A percentile compares a stretch with the other conserved stretches of the same genome.
These are phyloP conservation scores for Misgurnus mizolepis DNA, from an alignment of 2,113 vertebrate genomes.

Conservation along the genomic window DNA sequence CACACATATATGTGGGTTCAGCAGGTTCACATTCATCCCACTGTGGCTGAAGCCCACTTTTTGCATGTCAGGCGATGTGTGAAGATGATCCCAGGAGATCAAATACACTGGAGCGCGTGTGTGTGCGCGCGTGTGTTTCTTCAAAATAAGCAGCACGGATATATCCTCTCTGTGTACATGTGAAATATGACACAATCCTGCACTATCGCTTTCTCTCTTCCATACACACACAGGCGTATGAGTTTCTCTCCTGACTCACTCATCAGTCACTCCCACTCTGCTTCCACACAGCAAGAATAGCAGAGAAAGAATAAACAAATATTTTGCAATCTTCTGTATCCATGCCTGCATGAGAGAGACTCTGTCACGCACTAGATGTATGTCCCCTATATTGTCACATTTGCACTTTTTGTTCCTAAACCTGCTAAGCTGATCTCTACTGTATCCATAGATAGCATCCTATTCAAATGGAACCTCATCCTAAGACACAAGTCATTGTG, in stretches of 20 bases:
- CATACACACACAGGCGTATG: constrained; percentile 33
- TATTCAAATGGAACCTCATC: too few species aligned
- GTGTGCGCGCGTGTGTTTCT: background rate
- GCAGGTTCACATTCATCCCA: constrained; percentile 31
- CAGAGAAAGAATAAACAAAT: constrained; percentile 47
- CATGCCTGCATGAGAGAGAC: constrained; percentile 30
- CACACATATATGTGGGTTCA: constrained; percentile 7
- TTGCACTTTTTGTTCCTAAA: background rate
- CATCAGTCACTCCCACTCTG: constrained; percentile 45
- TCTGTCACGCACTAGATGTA: background rate
- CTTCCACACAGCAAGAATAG: constrained; percentile 45
- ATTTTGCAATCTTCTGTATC: constrained; percentile 33
- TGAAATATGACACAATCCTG: constrained; percentile 22
- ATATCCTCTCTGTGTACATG: background rate
- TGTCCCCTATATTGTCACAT: constrained; percentile 6
- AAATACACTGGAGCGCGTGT: background rate
- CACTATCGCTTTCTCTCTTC: constrained; percentile 8
- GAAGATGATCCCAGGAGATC: constrained; percentile 32
- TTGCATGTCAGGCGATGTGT: constrained; percentile 31
- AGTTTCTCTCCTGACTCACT: constrained; percentile 45
- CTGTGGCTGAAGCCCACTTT: constrained; percentile 30
- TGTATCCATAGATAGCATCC: too few species aligned
- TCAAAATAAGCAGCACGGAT: constrained; percentile 19
- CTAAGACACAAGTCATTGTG: too few species aligned
- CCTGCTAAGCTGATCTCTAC: too few species aligned